Evolutionary conservation across 2,888 invertebrate genomes (phyloP), one percentile per base, ranked within the genome.

Genomic region (Agapostemon virescens): DNA sequence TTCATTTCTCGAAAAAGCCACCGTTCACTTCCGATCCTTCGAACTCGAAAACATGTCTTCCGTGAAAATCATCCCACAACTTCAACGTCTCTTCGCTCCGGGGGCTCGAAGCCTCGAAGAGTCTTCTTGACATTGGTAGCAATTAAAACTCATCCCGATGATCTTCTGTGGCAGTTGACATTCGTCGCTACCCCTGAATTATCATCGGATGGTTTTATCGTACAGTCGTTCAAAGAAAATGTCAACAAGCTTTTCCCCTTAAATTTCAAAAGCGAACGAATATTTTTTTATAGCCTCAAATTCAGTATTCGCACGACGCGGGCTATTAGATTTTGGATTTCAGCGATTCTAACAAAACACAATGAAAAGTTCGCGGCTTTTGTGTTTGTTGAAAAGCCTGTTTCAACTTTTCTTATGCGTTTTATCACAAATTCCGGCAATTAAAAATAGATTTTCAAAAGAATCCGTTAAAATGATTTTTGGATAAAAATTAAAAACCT

Each of bases 11-110:
- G 63, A 75, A 66, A n/a, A 33, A 63, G 36, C 72, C 38, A 49
- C 68, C 6, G n/a, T 82, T 76, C 55, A 26, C 26, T 26, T 55
- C 81, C 76, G 73, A 81, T 82, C 76, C 71, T 33, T 72, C 52
- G 70, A 26, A 55, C 61, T 61, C 61, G 70, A 42, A 55, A 80
- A 74, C 64, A 20, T 13, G 33, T 7, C 61, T 61, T 61, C 61
- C 61, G 33, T 30, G 61, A 33, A 33, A 61, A 61, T 61, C 33
- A 17, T 33, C 61, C 61, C 33, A 2, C 55, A 17, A 55, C 55
- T 26, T 55, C 23, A 55, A 15, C 55, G 55, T 55, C 55, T 55
- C 26, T 17, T 26, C 55, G 55, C 55, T 15, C 6, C 55, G 55
- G 17, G 55, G 26, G 2, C 55, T 55, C 55, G 17, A 15, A 26